Percentiles rank a stretch among this genome's conserved stretches.
phyloP scores from a whole-genome alignment of 2,888 invertebrate species.

The Cephus rjabovi region DNA sequence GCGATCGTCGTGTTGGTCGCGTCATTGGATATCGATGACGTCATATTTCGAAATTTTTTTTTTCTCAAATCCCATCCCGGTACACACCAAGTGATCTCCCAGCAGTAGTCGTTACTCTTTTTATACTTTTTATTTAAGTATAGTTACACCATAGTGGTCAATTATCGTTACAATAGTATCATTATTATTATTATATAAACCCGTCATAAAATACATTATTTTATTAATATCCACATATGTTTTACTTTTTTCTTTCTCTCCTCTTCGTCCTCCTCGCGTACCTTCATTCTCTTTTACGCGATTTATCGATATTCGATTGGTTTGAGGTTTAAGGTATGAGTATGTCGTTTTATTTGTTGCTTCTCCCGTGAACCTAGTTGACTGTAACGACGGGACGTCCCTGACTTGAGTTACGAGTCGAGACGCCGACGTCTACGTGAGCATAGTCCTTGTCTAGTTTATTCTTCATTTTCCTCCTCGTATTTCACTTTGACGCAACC shows the following conservation, averaged over 20 bases:
- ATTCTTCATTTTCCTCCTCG: neutral
- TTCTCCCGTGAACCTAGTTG: neutral
- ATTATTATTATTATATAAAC: slow-evolving; percentile 60
- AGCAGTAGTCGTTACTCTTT: slow-evolving; percentile 14
- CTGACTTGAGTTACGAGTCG: neutral
- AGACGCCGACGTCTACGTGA: neutral
- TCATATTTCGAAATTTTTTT: neutral
- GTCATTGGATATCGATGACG: neutral
- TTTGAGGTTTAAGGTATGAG: neutral
- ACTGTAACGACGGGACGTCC: neutral
- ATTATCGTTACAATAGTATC: slow-evolving; percentile 44
- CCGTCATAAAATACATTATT: slow-evolving; percentile 65
- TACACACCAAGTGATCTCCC: neutral
- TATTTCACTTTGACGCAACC: neutral
- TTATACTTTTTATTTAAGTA: slow-evolving; percentile 37
- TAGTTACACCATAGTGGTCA: slow-evolving; percentile 35
- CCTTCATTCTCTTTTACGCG: neutral
- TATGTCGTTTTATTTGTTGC: neutral
- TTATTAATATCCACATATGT: slow-evolving; percentile 47
- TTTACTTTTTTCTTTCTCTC: slow-evolving; percentile 24
- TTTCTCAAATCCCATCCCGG: neutral
- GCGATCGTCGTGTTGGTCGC: neutral
- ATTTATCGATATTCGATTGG: neutral
- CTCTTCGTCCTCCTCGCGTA: slow-evolving; percentile 13
- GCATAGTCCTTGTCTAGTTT: neutral